Evolutionary conservation across 2,113 vertebrate genomes (phyloP).

Genomic region (Lepisosteus osseus): DNA sequence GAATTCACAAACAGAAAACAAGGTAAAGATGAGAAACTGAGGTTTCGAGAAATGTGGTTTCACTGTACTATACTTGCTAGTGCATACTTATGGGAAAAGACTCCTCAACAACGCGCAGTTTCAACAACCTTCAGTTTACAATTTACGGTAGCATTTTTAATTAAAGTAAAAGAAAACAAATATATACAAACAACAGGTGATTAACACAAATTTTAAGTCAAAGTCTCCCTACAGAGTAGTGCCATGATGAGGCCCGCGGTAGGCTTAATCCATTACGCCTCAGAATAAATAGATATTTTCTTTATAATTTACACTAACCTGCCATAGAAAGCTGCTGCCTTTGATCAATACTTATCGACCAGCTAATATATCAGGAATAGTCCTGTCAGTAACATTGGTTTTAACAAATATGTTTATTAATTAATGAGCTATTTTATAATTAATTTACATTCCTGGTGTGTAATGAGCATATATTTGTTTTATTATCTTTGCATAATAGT

Average conservation of each 20-base stretch:
- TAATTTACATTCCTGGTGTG: not conserved
- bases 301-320: not conserved
- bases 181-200: not conserved
- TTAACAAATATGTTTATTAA: slow-evolving; percentile 58
- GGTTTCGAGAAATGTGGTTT: too few relatives aligned
- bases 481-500: slow-evolving; percentile 21
- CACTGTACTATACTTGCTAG: too few relatives aligned
- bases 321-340: slow-evolving; percentile 53
- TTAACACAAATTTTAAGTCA: not conserved
- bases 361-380: slow-evolving; percentile 51
- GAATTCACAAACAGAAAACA: too few relatives aligned
- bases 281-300: not conserved
- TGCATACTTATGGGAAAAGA: too few relatives aligned
- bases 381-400: slow-evolving; percentile 50
- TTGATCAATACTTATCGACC: slow-evolving; percentile 54
- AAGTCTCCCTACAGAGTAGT: not conserved
- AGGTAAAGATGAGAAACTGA: too few relatives aligned
- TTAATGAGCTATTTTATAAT: slow-evolving; percentile 51
- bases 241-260: not conserved
- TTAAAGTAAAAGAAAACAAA: not conserved
- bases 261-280: not conserved
- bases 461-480: not conserved
- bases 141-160: not conserved
- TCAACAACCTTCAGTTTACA: not conserved
- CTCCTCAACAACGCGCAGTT: too few relatives aligned